Conservation (phyloP, 1,140 invertebrate species). For the Goniozus legneri region DNA sequence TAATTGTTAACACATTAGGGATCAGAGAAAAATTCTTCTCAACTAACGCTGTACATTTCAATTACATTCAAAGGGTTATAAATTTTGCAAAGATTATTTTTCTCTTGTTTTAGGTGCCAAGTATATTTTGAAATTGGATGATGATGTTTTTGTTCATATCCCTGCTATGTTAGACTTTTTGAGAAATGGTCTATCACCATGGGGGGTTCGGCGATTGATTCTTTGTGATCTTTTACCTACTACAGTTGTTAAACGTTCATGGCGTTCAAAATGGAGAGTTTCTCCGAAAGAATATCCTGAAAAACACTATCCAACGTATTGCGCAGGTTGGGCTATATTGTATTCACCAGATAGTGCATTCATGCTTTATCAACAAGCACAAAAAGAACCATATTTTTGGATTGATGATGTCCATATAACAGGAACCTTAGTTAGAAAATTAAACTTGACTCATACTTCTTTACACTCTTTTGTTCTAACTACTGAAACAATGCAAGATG, state of each 20-base stretch:
- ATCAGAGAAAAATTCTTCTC: too few relatives aligned
- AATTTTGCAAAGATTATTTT: too few relatives aligned
- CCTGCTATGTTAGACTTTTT: slow-evolving; percentile 64
- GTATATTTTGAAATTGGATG: slow-evolving; percentile 75
- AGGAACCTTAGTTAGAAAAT: slow-evolving; percentile 64
- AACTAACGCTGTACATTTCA: too few relatives aligned
- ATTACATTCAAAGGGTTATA: too few relatives aligned
- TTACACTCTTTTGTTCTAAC: slow-evolving; percentile 53
- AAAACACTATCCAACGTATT: slow-evolving; percentile 68
- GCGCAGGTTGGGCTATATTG: slow-evolving; percentile 72
- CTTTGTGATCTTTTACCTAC: slow-evolving; percentile 56
- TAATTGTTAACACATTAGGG: too few relatives aligned
- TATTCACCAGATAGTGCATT: slow-evolving; percentile 70
- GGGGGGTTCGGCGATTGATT: slow-evolving; percentile 59
- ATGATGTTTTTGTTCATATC: slow-evolving; percentile 76
- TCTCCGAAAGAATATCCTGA: slow-evolving; percentile 64
- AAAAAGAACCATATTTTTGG: slow-evolving; percentile 72
- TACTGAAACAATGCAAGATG: slow-evolving; percentile 35
- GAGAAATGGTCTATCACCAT: slow-evolving; percentile 54
- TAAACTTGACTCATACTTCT: slow-evolving; percentile 59
- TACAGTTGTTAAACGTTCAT: slow-evolving; percentile 59
- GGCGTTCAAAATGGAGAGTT: slow-evolving; percentile 76
- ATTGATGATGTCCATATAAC: slow-evolving; percentile 83
- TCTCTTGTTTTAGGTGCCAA: slow-evolving; percentile 59
- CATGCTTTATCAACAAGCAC: slow-evolving; percentile 63